A percentile compares a stretch with the other conserved stretches of the same genome.
Evolutionary conservation across 2,797 vertebrate species (phyloP).

Genomic region (Acipenser oxyrinchus): DNA sequence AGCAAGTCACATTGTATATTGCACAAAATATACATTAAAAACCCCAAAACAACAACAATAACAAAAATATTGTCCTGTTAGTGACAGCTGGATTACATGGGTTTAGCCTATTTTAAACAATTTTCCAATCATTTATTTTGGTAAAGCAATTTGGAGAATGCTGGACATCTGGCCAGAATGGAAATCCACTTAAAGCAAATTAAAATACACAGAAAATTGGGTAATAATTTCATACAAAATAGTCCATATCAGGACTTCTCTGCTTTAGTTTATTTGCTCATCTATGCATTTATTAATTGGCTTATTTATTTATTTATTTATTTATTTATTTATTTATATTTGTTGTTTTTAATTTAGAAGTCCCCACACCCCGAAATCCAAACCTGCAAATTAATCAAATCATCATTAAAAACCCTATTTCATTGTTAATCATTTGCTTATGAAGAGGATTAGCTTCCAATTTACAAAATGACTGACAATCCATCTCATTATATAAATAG

Average conservation of each 20-base stretch:
- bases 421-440: conserved; percentile 63
- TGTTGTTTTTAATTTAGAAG: background rate
- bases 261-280: conserved; percentile 20
- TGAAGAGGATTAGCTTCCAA: conserved; percentile 62
- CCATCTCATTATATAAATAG: conserved; percentile 53
- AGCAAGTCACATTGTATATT: too few species aligned
- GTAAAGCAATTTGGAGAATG: conserved; percentile 50
- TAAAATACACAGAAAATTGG: conserved; percentile 60
- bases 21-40: too few species aligned
- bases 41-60: too few species aligned
- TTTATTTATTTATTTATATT: background rate
- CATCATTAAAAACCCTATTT: conserved; percentile 60
- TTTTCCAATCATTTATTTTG: conserved; percentile 40
- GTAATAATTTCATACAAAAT: conserved; percentile 64
- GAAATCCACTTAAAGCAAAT: conserved; percentile 66
- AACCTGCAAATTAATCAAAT: conserved; percentile 59
- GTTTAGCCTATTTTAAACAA: conserved; percentile 36
- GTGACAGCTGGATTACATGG: conserved; percentile 38
- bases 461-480: conserved; percentile 62
- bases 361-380: conserved; percentile 24
- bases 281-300: background rate
- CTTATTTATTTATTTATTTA: background rate
- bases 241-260: conserved; percentile 55
- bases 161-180: conserved; percentile 66
- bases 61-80: conserved; percentile 32